Evolutionary conservation across 35 echinoderm and acorn worm species (phyloP).

Genomic region (Hemicentrotus pulcherrimus): DNA sequence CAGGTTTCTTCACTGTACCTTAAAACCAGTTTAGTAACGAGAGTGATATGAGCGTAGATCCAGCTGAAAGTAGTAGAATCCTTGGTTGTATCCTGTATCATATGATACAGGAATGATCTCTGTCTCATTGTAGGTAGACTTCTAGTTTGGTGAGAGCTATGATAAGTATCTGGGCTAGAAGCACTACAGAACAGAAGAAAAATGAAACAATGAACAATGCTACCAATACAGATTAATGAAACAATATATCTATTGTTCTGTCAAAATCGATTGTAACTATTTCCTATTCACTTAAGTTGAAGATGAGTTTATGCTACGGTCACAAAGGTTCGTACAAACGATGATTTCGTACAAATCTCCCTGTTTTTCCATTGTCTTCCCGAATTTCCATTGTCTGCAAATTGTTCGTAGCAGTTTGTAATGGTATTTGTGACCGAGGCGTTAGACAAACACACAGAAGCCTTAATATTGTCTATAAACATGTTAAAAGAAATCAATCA

Average conservation of each 20-base stretch:
- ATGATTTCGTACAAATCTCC: too few species aligned
- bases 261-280: not conserved
- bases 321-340: too few species aligned
- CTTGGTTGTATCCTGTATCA: not conserved
- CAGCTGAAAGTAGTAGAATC: not conserved
- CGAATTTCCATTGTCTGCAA: too few species aligned
- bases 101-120: not conserved
- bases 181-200: not conserved
- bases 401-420: too few species aligned
- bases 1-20: too few species aligned
- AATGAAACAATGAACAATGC: not conserved
- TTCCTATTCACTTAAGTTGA: not conserved
- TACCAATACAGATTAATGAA: not conserved
- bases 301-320: too few species aligned
- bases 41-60: not conserved
- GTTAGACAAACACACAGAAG: too few species aligned
- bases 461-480: not conserved
- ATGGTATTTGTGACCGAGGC: too few species aligned
- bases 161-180: not conserved
- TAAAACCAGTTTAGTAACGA: conserved; percentile 18
- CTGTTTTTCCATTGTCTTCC: too few species aligned
- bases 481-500: not conserved
- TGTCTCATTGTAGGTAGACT: not conserved
- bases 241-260: not conserved
- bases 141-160: not conserved